Conservation (phyloP, 2,888 invertebrate genomes). For the Agrotis exclamationis region DNA sequence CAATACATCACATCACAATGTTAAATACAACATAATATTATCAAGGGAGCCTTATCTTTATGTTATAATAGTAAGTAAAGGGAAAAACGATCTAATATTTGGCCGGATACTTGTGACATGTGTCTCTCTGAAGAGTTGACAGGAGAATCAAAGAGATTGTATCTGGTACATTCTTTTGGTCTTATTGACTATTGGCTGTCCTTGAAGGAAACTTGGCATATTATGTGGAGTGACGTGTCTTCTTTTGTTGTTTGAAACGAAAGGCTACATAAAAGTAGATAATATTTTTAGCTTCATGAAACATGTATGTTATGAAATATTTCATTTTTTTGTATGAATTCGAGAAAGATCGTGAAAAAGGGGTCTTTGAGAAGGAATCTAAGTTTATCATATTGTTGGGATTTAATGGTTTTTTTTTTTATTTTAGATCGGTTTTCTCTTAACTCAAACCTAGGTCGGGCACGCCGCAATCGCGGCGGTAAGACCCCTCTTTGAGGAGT, state of each 20-base stretch:
- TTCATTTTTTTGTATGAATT: no score
- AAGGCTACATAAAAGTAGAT: not conserved
- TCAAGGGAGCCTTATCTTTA: slow-evolving; percentile 3
- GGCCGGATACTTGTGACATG: slow-evolving; percentile 39
- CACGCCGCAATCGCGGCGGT: no score
- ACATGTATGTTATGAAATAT: not conserved
- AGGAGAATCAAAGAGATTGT: slow-evolving; percentile 46
- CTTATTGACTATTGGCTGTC: slow-evolving; percentile 33
- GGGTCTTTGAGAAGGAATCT: no score
- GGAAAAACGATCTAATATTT: slow-evolving; percentile 29
- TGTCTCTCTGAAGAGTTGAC: slow-evolving; percentile 31
- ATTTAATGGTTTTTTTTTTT: no score
- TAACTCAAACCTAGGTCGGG: no score
- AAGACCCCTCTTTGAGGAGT: no score
- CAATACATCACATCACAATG: slow-evolving; percentile 2
- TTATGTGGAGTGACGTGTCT: not conserved
- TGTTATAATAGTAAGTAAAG: slow-evolving; percentile 5
- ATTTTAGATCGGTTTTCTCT: no score
- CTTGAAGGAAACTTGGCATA: slow-evolving; percentile 14
- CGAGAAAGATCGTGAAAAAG: no score
- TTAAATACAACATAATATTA: slow-evolving; percentile 2
- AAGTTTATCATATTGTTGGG: no score
- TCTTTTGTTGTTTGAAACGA: not conserved
- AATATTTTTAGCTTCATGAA: not conserved
- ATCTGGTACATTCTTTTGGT: slow-evolving; percentile 21